Conservation (phyloP, 2,888 invertebrate species). For the Frankliniella intonsa region DNA sequence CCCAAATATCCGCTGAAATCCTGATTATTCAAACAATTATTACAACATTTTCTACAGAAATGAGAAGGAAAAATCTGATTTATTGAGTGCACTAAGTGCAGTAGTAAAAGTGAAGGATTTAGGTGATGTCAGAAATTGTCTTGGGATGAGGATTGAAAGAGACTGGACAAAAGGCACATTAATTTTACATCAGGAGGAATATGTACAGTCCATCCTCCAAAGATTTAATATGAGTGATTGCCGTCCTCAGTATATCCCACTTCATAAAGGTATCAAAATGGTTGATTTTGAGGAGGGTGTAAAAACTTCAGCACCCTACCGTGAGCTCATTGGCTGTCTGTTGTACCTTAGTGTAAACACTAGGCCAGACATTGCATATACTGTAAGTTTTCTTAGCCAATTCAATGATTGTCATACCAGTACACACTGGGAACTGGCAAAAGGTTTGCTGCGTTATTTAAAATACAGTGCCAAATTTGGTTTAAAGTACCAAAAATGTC, state of each 20-base stretch:
- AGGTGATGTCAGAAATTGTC: constrained; percentile 1
- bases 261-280: no score
- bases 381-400: not conserved
- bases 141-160: constrained; percentile 18
- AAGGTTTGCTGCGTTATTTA: constrained; percentile 6
- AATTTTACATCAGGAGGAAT: constrained; percentile 9
- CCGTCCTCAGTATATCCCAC: not conserved
- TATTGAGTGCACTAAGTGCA: not conserved
- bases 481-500: not conserved
- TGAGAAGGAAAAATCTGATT: not conserved
- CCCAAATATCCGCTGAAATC: no score
- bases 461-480: not conserved
- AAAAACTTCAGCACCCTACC: not conserved
- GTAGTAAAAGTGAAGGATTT: constrained; percentile 27
- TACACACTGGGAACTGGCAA: constrained; percentile 30
- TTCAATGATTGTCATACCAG: constrained; percentile 27
- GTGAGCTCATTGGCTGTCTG: not conserved
- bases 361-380: not conserved
- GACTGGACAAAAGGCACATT: not conserved
- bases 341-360: not conserved
- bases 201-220: not conserved
- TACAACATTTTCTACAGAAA: not conserved
- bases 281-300: not conserved
- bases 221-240: constrained; percentile 31
- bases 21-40: no score